phyloP scores from a whole-genome alignment of 2,797 vertebrate genomes.

The Pelodytes ibericus region DNA sequence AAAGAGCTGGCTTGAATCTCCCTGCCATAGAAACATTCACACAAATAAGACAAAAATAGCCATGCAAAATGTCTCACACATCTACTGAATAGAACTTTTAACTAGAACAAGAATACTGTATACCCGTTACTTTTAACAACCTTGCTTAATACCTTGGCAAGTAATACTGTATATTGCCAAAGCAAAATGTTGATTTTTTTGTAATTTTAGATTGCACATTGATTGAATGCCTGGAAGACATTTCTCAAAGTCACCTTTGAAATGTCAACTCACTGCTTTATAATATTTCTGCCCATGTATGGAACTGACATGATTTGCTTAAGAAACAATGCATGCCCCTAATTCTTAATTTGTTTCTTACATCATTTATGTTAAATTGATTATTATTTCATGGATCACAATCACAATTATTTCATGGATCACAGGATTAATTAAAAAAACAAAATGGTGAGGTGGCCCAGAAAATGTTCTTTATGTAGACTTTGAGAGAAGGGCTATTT shows the following conservation, averaged over 20 bases:
- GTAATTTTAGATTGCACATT: slow-evolving; percentile 27
- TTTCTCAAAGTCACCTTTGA: slow-evolving; percentile 44
- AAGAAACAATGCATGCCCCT: background rate
- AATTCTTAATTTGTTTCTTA: background rate
- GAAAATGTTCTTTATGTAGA: no score
- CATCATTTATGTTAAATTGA: background rate
- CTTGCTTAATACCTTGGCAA: background rate
- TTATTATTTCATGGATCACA: background rate
- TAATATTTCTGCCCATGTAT: background rate
- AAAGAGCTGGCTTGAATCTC: no score
- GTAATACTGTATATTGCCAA: slow-evolving; percentile 12
- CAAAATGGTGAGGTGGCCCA: background rate
- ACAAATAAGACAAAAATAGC: no score
- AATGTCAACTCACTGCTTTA: slow-evolving; percentile 28
- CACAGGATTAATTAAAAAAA: background rate
- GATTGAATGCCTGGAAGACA: slow-evolving; percentile 36
- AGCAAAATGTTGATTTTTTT: slow-evolving; percentile 30
- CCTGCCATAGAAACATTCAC: no score
- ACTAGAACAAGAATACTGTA: no score
- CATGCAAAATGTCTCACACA: no score
- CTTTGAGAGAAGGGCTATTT: no score
- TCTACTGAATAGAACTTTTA: no score
- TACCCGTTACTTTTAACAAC: no score
- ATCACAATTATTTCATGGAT: background rate
- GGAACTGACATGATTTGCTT: background rate